Base-by-base conservation (phyloP, 1,140 invertebrate genomes). In the Penaeus japonicus region DNA sequence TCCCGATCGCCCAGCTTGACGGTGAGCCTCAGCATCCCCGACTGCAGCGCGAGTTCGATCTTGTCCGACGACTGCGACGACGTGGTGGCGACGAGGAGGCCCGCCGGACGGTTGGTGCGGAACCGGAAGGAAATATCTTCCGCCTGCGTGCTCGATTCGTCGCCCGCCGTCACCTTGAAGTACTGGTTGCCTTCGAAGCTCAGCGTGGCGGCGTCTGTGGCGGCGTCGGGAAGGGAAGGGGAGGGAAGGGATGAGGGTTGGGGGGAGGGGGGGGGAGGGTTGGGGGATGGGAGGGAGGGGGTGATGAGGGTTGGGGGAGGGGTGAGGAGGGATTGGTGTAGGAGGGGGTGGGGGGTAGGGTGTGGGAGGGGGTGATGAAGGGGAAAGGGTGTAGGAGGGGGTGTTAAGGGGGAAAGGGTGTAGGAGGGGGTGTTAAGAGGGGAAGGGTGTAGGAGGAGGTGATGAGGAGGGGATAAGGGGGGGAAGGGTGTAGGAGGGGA, bases 101-200 rank as follows among this genome's bases (percentile, higher is more conserved):
- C 93, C 89, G 91, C 93, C 0, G 96, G 95, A 91, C 95, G 94
- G 18, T 94, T 95, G 4, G 98, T 99, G 90, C 96, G 95, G 92
- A 99, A 99, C 54, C 98, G 94, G 27, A 99, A 93, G 35, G 96
- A 94, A 54, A 99, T 94, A 92, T 98, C 97, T 92, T 99, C 98
- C 0, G 97, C 97, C 93, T 99, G 97, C 0, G 97, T 98, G 85
- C 95, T 94, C 83, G 96, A 96, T 85, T 97, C 96, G 39, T 96
- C 94, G 2, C 96, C 95, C 92, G 98, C 94, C 22, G 95, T 94
- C 18, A 97, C 95, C 30, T 95, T 95, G 92, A 98, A 94, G 91
- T 97, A 96, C 92, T 99, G 97, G 22, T 95, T 95, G 22, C 97
- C 97, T 92, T 98, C 97, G 91, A 98, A 96, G 91, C 94, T 96